These are phyloP conservation scores for Drosophila borborema DNA, from an alignment of 2,888 invertebrate species.

Conservation along the genomic window DNA sequence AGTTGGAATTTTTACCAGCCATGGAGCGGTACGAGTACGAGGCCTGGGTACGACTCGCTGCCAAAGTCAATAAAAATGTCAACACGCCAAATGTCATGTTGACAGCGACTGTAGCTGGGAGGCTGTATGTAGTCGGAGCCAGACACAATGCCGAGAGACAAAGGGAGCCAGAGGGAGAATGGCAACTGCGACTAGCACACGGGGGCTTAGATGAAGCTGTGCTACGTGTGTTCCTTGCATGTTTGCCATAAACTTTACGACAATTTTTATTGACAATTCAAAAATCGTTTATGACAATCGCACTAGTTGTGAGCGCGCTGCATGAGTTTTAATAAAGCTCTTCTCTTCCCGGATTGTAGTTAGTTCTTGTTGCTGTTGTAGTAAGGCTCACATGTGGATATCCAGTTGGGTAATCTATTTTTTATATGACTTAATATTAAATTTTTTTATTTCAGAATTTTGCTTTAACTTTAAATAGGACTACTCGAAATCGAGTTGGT, in stretches of 20 bases:
- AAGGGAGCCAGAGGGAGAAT: background rate
- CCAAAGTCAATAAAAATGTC: conserved; percentile 81
- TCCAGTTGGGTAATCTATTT: background rate
- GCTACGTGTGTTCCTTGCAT: conserved; percentile 51
- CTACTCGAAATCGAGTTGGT: too few species aligned
- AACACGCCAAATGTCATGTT: conserved; percentile 82
- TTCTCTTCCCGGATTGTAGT: conserved; percentile 18
- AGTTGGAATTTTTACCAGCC: conserved; percentile 46
- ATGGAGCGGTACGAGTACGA: conserved; percentile 10
- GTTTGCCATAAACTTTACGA: conserved; percentile 60
- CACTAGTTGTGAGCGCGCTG: conserved; percentile 42
- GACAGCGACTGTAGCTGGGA: conserved; percentile 49
- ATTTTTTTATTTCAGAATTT: too few species aligned
- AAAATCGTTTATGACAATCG: conserved; percentile 82
- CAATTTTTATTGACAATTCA: conserved; percentile 80
- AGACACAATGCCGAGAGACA: conserved; percentile 41
- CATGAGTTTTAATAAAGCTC: conserved; percentile 68
- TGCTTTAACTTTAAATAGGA: too few species aligned
- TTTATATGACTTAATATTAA: too few species aligned
- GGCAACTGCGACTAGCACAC: background rate
- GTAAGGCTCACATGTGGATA: background rate
- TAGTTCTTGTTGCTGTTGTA: conserved; percentile 11
- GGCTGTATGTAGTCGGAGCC: conserved; percentile 25
- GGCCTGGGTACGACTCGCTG: conserved; percentile 57
- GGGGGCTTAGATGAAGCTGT: conserved; percentile 22